Base-by-base conservation (phyloP, 2,797 vertebrate species). In the Myotis vivesi region DNA sequence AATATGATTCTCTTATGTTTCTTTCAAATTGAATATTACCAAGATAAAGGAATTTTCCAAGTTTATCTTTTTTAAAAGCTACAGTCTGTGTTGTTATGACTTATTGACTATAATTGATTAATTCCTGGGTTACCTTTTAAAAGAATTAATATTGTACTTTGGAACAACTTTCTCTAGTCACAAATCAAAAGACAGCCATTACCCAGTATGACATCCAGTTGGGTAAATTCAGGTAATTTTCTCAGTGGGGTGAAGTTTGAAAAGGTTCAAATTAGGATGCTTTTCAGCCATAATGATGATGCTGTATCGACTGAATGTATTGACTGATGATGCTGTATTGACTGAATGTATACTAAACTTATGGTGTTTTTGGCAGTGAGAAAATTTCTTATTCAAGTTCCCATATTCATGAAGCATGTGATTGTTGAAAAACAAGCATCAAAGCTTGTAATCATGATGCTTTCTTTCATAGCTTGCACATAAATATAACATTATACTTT, bases 401-500 rank as follows among this genome's bases (percentile, higher is more conserved):
- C 41, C 22, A 83, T 88, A 79, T 76, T 84, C 22, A 30, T 73
- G 86, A 88, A 23, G 20, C 28, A 92, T 22, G 23, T 80, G 51
- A 68, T 4, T 76, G 8, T 53, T 91, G 71, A 88, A 89, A 87
- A 94, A 46, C 69, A 68, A 75, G 64, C 22, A 71, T 88, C 85
- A 46, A 85, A 79, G 3, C 49, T 82, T 89, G 16, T 73, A 92
- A 95, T 95, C 53, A 79, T 75, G 59, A 81, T 80, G 25, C 71
- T 86, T 92, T 85, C 68, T 81, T 94, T 95, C 44, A 75, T 49
- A 82, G 69, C 73, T 96, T 49, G 23, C 51, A 64, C 44, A 89
- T 89, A 95, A 87, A 82, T 88, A 16, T 80, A 88, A 92, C 91
- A 91, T 89, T 44, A 66, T 86, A 83, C 69, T 88, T 82, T 19